These are phyloP conservation scores for Petromus typicus DNA, from an alignment of 2,113 vertebrate species.

Conservation along the genomic window DNA sequence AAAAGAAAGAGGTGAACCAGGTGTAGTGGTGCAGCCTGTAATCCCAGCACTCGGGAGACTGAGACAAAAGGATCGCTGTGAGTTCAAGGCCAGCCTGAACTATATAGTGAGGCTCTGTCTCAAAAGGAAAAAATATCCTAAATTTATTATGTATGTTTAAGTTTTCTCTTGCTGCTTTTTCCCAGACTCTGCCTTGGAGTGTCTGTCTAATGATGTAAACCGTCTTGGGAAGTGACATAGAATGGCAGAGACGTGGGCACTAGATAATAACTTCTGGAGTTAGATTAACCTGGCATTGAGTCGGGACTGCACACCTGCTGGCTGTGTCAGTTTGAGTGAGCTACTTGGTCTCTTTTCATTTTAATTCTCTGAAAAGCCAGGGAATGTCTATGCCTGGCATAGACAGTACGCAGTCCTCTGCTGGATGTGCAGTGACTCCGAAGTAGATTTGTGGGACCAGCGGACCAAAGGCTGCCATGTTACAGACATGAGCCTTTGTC, in stretches of 20 bases:
- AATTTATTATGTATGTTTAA: not conserved
- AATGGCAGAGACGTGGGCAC: not conserved
- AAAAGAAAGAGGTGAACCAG: not conserved
- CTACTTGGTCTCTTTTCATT: not conserved
- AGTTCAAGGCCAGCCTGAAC: not conserved
- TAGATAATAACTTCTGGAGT: not conserved
- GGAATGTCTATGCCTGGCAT: not conserved
- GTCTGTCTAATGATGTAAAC: not conserved
- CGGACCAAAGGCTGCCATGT: not conserved
- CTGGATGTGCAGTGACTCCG: not conserved
- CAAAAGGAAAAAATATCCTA: not conserved
- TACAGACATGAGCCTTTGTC: not conserved
- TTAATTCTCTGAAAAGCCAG: not conserved
- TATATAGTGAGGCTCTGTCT: not conserved
- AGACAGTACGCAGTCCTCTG: not conserved
- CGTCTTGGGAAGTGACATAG: not conserved
- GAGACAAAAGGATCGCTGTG: not conserved
- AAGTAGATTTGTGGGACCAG: not conserved
- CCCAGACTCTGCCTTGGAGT: not conserved
- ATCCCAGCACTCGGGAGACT: not conserved
- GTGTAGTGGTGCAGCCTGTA: not conserved
- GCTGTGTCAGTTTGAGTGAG: not conserved
- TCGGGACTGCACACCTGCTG: not conserved
- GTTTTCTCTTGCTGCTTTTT: not conserved
- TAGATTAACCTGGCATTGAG: not conserved